A percentile compares a stretch with the other conserved stretches of the same genome.
Conservation (phyloP, 1,140 invertebrate genomes). For the Pseudomyrmex sp. region DNA sequence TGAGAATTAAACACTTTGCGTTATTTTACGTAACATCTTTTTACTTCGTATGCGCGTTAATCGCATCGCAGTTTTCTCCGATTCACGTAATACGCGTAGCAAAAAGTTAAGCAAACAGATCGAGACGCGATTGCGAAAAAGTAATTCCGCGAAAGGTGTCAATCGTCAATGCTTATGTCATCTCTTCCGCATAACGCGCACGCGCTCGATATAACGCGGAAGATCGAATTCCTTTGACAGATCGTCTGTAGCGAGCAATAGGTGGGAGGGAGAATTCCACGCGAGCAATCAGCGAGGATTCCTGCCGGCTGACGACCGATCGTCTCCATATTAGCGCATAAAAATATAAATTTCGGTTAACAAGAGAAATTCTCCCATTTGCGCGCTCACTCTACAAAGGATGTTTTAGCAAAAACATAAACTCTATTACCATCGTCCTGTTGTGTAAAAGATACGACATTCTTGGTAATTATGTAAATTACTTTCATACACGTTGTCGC, state of each 20-base stretch:
- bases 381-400: not conserved
- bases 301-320: slow-evolving; percentile 33
- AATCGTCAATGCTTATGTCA: not conserved
- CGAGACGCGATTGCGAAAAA: not conserved
- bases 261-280: slow-evolving; percentile 38
- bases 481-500: too few relatives aligned
- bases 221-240: slow-evolving; percentile 39
- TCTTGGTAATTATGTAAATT: not conserved
- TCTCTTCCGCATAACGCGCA: slow-evolving; percentile 8
- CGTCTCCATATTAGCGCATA: slow-evolving; percentile 36
- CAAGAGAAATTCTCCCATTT: not conserved
- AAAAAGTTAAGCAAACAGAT: not conserved
- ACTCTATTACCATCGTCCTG: too few relatives aligned
- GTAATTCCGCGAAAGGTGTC: not conserved
- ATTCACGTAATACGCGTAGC: not conserved
- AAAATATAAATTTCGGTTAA: not conserved
- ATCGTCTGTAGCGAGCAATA: not conserved
- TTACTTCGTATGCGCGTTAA: not conserved
- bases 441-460: not conserved
- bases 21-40: not conserved
- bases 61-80: not conserved
- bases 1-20: not conserved
- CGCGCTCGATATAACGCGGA: not conserved
- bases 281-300: slow-evolving; percentile 28
- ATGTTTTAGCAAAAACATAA: not conserved